Conservation (phyloP, 2,888 invertebrate genomes). For the Sycophila texana region DNA sequence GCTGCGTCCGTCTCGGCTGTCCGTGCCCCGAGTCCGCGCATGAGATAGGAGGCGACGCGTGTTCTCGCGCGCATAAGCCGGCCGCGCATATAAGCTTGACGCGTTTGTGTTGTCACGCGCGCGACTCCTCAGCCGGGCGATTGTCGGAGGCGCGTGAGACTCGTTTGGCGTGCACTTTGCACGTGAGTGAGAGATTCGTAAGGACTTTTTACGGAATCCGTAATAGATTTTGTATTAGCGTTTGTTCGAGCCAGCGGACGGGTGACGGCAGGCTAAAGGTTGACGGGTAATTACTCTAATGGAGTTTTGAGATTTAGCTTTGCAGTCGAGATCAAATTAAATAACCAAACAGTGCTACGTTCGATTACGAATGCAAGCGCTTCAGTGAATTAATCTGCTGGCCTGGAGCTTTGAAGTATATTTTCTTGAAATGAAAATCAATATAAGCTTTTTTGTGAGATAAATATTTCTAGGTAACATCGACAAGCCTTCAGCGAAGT, state of each 20-base stretch:
- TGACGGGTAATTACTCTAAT: conserved; percentile 1
- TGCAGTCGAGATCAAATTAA: not conserved
- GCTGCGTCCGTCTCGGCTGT: not conserved
- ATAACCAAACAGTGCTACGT: not conserved
- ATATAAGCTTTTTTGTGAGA: too few relatives aligned
- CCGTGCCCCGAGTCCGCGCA: not conserved
- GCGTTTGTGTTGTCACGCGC: conserved; percentile 42
- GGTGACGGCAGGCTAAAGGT: not conserved
- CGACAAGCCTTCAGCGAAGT: too few relatives aligned
- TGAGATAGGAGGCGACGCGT: conserved; percentile 36
- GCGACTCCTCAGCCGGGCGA: not conserved
- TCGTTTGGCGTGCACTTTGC: conserved; percentile 24
- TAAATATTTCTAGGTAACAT: too few relatives aligned
- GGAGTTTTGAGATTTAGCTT: not conserved
- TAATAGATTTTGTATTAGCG: conserved; percentile 22
- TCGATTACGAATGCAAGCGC: too few relatives aligned
- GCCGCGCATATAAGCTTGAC: conserved; percentile 28
- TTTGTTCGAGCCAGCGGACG: not conserved
- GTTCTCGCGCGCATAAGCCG: conserved; percentile 41
- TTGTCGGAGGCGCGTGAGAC: conserved; percentile 18
- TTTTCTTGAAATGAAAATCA: too few relatives aligned
- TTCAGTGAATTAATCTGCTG: too few relatives aligned
- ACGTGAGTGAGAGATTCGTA: not conserved
- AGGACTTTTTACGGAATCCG: conserved; percentile 23
- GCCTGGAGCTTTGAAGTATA: too few relatives aligned